Percentiles rank a stretch among this genome's conserved stretches.
Conservation (phyloP, 2,113 vertebrate genomes). For the Channa argus region DNA sequence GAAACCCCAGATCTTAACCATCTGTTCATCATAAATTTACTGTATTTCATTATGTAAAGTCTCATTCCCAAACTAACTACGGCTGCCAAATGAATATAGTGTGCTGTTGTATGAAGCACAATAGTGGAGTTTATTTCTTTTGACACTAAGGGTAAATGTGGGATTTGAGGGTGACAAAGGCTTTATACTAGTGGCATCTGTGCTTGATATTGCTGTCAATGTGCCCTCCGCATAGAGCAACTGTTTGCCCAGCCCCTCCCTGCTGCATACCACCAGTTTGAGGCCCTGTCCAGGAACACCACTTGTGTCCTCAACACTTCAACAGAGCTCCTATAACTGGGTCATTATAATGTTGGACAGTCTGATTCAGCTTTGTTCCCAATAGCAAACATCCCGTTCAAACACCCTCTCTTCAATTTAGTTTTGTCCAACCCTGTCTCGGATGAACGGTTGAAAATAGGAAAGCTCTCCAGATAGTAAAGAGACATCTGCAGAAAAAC, state of each 20-base stretch:
- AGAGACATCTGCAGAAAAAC: constrained; percentile 14
- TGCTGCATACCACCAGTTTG: constrained; percentile 70
- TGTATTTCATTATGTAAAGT: too few species aligned
- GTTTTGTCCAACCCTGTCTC: background rate
- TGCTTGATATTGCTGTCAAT: constrained; percentile 75
- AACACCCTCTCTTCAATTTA: background rate
- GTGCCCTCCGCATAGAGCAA: constrained; percentile 72
- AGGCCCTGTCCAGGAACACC: constrained; percentile 73
- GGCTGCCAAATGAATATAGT: background rate
- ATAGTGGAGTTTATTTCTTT: background rate
- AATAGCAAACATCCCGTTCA: background rate
- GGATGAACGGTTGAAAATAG: background rate
- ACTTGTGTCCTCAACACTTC: constrained; percentile 70
- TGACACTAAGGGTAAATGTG: constrained; percentile 27
- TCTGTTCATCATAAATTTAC: too few species aligned
- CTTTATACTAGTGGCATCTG: constrained; percentile 63
- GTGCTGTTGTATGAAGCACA: background rate
- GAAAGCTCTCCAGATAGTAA: background rate
- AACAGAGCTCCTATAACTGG: constrained; percentile 42
- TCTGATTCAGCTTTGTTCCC: constrained; percentile 7
- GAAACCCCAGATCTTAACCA: too few species aligned
- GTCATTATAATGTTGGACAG: constrained; percentile 16
- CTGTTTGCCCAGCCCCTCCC: constrained; percentile 68
- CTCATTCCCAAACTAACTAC: background rate
- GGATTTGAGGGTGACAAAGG: constrained; percentile 50